Evolutionary conservation across 2,888 invertebrate species (phyloP), one percentile per base, ranked within the genome.

Genomic region (Limnephilus rhombicus): DNA sequence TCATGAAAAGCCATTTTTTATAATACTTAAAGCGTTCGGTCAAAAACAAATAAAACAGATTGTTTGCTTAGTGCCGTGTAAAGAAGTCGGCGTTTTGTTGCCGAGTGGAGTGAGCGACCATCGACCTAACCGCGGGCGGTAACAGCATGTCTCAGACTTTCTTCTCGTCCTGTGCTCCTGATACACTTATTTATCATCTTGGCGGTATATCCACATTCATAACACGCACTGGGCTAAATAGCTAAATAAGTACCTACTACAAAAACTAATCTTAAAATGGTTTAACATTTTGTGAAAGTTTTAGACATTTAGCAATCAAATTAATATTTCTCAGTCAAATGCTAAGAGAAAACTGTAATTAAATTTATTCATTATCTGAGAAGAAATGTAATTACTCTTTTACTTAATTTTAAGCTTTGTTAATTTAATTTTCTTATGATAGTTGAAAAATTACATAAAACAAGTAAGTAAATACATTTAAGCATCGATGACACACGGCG

Each of bases 91-190:
- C 31, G 37, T 83, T 83, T 18, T 83, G 37, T 83, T 83, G 83
- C 34, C 18, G 0, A 37, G 37, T 53, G 29, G n/a, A 81, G 89
- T 31, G 81, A 87, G 91, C 89, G 89, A 85, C 80, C 89, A 81
- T 49, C 83, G 91, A 85, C 86, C 81, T 85, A 87, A 37, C 91
- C 91, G 89, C 91, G 85, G 91, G 91, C 87, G 91, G 91, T 91
- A 34, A 13, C 91, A 82, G 91, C 91, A 82, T 88, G 88, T 68
- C 83, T 24, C 88, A 18, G 34, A 89, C 91, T 89, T 91, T 89
- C 89, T 91, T 68, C 83, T 53, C 31, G 37, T 83, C 37, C 49
- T 89, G 88, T n/a, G 34, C 91, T 53, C 91, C 89, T 88, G 83
- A 89, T 88, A 91, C 89, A 12, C 24, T 7, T 34, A 37, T 83